Conservation (phyloP, 1,140 invertebrate species). For the Cherax destructor region DNA sequence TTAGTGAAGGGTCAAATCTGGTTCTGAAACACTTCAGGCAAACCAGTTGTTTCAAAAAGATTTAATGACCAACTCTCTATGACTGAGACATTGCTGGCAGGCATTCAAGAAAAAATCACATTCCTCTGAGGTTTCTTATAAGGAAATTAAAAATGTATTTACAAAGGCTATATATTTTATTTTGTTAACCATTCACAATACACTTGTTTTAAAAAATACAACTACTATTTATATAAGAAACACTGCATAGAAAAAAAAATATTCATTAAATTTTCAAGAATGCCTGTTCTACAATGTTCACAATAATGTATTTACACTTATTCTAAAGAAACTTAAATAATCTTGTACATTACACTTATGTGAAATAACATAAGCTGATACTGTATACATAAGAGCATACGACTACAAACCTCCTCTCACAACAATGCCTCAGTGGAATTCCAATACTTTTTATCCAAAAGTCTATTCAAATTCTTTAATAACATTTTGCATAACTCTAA, state of each 20-base stretch:
- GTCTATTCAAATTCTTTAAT: too few species aligned
- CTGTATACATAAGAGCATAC: background rate
- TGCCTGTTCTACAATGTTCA: conserved; percentile 48
- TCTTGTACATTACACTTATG: conserved; percentile 16
- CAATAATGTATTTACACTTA: conserved; percentile 9
- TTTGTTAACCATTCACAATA: conserved; percentile 26
- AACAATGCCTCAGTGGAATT: background rate
- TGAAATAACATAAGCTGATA: background rate
- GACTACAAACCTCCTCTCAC: background rate
- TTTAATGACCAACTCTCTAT: too few species aligned
- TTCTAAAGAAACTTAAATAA: conserved; percentile 7
- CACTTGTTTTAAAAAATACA: conserved; percentile 43
- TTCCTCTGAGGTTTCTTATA: background rate
- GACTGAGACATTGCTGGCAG: background rate
- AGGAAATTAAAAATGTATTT: conserved; percentile 29
- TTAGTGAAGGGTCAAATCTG: too few species aligned
- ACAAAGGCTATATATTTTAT: conserved; percentile 37
- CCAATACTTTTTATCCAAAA: too few species aligned
- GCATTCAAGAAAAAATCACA: background rate
- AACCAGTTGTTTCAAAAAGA: too few species aligned
- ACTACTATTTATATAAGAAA: conserved; percentile 25
- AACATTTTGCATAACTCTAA: too few species aligned
- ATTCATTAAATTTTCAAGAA: background rate
- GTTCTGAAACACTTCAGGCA: too few species aligned
- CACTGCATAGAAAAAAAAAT: conserved; percentile 5